Percentiles rank a stretch among this genome's conserved stretches.
Conservation (phyloP, 30 jellyfish, hydroid and myxozoan species). For the Chrysaora quinquecirrha region DNA sequence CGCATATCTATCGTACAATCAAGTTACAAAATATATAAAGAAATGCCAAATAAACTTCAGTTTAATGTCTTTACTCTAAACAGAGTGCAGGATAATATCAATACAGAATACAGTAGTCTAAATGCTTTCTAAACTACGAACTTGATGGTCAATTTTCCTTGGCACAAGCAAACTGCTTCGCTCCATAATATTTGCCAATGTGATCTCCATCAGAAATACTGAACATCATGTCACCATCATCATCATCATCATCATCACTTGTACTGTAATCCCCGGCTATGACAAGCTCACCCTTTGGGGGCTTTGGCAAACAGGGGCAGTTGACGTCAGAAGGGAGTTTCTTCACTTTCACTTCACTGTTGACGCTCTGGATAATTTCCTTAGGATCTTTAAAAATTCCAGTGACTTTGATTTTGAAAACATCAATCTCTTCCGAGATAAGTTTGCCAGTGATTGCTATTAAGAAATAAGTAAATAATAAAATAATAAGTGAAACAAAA, state of each 20-base stretch:
- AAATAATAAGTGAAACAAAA: neutral
- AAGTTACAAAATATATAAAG: too few relatives aligned
- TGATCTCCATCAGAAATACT: slow-evolving; percentile 8
- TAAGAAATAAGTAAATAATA: neutral
- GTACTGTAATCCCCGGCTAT: slow-evolving; percentile 21
- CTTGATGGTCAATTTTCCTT: neutral
- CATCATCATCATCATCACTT: neutral
- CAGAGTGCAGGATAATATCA: too few relatives aligned
- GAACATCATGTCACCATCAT: neutral
- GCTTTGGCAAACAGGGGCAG: slow-evolving; percentile 17
- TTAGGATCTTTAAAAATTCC: slow-evolving; percentile 24
- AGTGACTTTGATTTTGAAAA: neutral
- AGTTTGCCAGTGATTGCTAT: slow-evolving; percentile 42
- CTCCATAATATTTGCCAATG: slow-evolving; percentile 37
- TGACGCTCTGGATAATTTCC: neutral
- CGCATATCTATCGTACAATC: too few relatives aligned
- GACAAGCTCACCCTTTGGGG: slow-evolving; percentile 10
- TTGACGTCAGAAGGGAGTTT: slow-evolving; percentile 4
- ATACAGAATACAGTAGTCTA: too few relatives aligned
- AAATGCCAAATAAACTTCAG: too few relatives aligned
- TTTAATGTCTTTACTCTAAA: too few relatives aligned
- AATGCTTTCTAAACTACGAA: too few relatives aligned
- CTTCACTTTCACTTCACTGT: neutral
- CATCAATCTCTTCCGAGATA: slow-evolving; percentile 3
- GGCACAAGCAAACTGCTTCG: slow-evolving; percentile 30